Conservation (phyloP, 2,888 invertebrate genomes). For the Andrena haemorrhoa region DNA sequence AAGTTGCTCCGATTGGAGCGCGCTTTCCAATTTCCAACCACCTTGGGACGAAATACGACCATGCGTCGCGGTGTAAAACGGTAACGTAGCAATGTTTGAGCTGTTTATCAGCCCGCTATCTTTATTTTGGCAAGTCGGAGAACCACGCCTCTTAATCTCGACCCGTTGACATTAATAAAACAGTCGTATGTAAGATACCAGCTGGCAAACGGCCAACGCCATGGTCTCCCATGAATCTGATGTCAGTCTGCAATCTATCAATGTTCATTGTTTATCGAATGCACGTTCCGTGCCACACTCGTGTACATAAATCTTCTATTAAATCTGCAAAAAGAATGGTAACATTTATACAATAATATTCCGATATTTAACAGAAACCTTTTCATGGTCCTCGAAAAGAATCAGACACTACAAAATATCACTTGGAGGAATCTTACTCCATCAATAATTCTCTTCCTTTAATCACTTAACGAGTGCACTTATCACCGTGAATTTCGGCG, state of each 20-base stretch:
- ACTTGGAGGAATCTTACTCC: not conserved
- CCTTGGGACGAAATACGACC: not conserved
- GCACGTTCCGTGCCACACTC: not conserved
- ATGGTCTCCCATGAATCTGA: constrained; percentile 35
- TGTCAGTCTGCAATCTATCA: constrained; percentile 43
- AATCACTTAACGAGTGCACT: not conserved
- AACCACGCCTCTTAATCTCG: constrained; percentile 62
- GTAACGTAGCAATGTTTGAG: not conserved
- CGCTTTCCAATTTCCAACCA: not conserved
- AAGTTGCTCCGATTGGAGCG: not conserved
- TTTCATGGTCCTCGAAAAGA: not conserved
- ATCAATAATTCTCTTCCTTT: not conserved
- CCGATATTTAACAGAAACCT: no score
- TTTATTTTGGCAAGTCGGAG: constrained; percentile 45
- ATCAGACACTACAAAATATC: no score
- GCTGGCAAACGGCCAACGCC: constrained; percentile 48
- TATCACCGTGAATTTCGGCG: not conserved
- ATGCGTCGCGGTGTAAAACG: not conserved
- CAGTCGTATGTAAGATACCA: constrained; percentile 37
- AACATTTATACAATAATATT: no score
- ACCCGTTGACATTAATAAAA: constrained; percentile 54
- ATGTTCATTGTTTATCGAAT: constrained; percentile 54
- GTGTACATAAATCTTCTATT: not conserved
- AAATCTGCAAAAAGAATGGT: no score
- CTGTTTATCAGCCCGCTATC: constrained; percentile 48